phyloP scores from a whole-genome alignment of 2,113 vertebrate genomes.

The Hemibagrus wyckioides region DNA sequence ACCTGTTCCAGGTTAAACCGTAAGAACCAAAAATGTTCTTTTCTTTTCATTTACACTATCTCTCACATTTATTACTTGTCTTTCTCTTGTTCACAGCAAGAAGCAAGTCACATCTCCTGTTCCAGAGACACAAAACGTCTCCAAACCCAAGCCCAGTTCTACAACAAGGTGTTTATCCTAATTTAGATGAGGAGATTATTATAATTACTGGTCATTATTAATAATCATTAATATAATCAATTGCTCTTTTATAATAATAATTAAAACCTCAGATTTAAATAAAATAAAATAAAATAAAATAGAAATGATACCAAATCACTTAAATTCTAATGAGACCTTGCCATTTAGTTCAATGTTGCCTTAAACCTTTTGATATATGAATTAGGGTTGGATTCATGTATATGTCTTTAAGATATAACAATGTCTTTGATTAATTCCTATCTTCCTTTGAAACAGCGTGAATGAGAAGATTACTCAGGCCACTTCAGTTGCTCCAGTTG shows the following conservation, averaged over 20 bases:
- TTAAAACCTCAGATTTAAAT: neutral
- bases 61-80: neutral
- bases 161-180: slow-evolving; percentile 21
- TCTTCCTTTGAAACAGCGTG: neutral
- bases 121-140: slow-evolving; percentile 12
- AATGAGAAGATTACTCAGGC: neutral
- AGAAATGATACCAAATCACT: neutral
- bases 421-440: neutral
- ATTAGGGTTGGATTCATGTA: neutral
- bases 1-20: neutral
- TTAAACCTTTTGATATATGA: neutral
- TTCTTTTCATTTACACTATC: too few relatives aligned
- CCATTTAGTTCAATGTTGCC: neutral
- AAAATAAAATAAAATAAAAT: too few relatives aligned
- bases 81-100: slow-evolving; percentile 12
- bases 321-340: neutral
- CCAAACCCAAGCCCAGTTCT: slow-evolving; percentile 9
- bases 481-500: slow-evolving; percentile 3
- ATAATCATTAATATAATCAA: neutral
- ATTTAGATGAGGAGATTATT: neutral
- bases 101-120: slow-evolving; percentile 1
- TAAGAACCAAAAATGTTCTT: neutral
- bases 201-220: neutral
- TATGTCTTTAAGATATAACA: neutral
- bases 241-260: neutral